Percentiles rank a stretch among this genome's conserved stretches.
phyloP scores from a whole-genome alignment of 2,113 vertebrate species.

The Chaetura pelagica region DNA sequence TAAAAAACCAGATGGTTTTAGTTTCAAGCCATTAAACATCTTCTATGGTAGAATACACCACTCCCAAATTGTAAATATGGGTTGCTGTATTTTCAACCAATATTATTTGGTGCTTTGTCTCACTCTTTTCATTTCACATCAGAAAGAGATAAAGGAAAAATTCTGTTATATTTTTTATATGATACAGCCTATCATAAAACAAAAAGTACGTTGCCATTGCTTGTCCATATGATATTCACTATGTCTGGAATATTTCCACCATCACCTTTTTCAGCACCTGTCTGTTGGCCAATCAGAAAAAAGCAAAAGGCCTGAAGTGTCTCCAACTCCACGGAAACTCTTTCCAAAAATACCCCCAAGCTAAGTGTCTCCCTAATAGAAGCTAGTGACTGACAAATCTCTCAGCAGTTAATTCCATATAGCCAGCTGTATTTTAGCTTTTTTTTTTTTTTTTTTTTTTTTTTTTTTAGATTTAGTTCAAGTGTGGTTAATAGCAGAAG shows the following conservation, averaged over 20 bases:
- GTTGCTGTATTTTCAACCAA: neutral
- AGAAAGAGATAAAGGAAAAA: neutral
- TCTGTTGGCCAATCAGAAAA: constrained; percentile 75
- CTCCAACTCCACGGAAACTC: constrained; percentile 71
- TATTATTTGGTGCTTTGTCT: neutral
- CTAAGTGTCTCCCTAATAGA: constrained; percentile 56
- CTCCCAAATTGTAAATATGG: neutral
- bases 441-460: neutral
- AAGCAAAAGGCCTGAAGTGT: constrained; percentile 66
- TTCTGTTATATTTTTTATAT: neutral
- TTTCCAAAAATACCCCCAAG: constrained; percentile 78
- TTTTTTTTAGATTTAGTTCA: constrained; percentile 20
- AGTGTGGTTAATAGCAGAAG: constrained; percentile 51
- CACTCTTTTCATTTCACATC: neutral
- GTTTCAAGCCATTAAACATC: neutral
- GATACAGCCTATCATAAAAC: neutral
- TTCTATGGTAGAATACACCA: neutral
- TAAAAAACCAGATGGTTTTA: neutral
- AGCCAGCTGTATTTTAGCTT: constrained; percentile 36
- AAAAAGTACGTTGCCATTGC: neutral
- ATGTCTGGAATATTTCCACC: constrained; percentile 73
- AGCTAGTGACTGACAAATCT: constrained; percentile 39
- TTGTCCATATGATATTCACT: neutral
- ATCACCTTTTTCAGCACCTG: constrained; percentile 76
- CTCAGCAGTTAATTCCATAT: constrained; percentile 25